These are phyloP conservation scores for Pterobdella sp. DNA, from an alignment of 2,888 invertebrate genomes.

Conservation along the genomic window DNA sequence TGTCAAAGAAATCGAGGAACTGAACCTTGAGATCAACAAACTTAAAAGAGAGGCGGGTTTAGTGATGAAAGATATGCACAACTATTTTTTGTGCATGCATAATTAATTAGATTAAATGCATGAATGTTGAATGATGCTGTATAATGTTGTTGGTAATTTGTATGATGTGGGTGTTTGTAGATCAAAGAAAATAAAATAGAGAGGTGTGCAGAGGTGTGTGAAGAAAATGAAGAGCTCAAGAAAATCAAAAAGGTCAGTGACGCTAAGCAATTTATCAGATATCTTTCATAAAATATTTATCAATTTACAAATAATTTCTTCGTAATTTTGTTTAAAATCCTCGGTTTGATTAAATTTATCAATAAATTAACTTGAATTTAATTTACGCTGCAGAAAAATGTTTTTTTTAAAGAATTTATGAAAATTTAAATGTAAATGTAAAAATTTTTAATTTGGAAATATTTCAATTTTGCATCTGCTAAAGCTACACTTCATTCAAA, in stretches of 20 bases:
- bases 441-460: too few species aligned
- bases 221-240: slow-evolving; percentile 65
- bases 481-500: too few species aligned
- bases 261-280: too few species aligned
- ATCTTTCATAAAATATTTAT: too few species aligned
- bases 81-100: not conserved
- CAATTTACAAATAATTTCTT: not conserved
- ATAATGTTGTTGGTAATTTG: not conserved
- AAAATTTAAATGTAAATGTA: not conserved
- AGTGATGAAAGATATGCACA: not conserved
- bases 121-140: not conserved
- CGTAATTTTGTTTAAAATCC: too few species aligned
- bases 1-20: slow-evolving; percentile 81
- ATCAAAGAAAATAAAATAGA: not conserved
- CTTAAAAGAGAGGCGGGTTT: slow-evolving; percentile 69
- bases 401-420: not conserved
- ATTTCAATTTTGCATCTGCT: too few species aligned
- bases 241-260: slow-evolving; percentile 70
- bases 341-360: too few species aligned
- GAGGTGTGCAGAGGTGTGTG: not conserved
- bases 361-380: too few species aligned
- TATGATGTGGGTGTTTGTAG: not conserved
- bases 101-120: not conserved
- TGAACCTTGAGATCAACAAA: slow-evolving; percentile 79
- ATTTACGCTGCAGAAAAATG: too few species aligned